A percentile compares a stretch with the other conserved stretches of the same genome.
Evolutionary conservation across 2,888 invertebrate species (phyloP).

Genomic region (Didymodactylos carnosus): DNA sequence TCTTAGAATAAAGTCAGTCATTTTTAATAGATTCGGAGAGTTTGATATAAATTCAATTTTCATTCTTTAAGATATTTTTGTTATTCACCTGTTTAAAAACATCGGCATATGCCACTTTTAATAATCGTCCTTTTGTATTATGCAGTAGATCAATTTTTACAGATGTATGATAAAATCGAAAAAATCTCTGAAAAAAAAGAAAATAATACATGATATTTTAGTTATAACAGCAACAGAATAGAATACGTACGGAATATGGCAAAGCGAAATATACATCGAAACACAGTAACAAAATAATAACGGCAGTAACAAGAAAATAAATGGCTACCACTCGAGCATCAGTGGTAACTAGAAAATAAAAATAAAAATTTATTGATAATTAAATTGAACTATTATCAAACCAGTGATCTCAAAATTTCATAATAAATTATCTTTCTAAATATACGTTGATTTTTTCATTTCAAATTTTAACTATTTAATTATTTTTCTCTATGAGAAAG

Average conservation of each 20-base stretch:
- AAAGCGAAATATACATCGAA: background rate
- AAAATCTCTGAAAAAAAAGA: background rate
- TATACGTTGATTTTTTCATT: too few relatives aligned
- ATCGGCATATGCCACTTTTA: background rate
- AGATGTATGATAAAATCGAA: background rate
- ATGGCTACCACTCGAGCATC: background rate
- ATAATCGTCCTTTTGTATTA: background rate
- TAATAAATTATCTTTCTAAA: too few relatives aligned
- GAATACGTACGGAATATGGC: background rate
- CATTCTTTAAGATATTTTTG: too few relatives aligned
- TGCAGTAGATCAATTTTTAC: background rate
- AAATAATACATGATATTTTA: too few relatives aligned
- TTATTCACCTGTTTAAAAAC: background rate
- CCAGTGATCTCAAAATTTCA: too few relatives aligned
- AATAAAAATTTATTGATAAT: too few relatives aligned
- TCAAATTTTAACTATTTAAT: too few relatives aligned
- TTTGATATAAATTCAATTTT: too few relatives aligned
- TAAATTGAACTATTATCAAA: too few relatives aligned
- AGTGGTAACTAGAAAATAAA: background rate
- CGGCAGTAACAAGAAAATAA: background rate
- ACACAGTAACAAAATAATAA: background rate
- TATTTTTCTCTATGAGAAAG: too few relatives aligned
- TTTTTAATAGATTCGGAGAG: background rate
- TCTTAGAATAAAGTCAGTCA: background rate
- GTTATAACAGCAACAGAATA: background rate